Evolutionary conservation across 2,797 vertebrate species (phyloP).

Genomic region (Hemitrygon akajei): DNA sequence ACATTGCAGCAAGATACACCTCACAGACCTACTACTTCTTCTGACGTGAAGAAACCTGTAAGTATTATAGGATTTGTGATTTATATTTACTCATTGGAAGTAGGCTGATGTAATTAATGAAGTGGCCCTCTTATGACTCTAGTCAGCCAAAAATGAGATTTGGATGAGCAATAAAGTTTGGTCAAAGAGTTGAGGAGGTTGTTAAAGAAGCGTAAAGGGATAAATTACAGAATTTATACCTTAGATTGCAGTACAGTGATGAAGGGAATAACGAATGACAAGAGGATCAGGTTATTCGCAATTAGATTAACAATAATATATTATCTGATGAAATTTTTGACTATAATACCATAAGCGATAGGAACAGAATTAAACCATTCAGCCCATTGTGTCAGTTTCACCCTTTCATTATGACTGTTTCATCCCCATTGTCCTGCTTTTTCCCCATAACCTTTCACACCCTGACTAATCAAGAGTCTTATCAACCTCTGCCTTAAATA

Average conservation of each 20-base stretch:
- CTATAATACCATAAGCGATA: too few species aligned
- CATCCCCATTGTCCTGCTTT: too few species aligned
- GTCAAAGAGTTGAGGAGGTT: not conserved
- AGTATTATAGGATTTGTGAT: conserved; percentile 35
- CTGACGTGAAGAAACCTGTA: conserved; percentile 62
- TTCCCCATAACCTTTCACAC: too few species aligned
- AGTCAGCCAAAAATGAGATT: not conserved
- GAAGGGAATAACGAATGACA: not conserved
- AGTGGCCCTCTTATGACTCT: not conserved
- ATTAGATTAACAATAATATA: too few species aligned
- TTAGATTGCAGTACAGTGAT: not conserved
- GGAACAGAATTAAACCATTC: too few species aligned
- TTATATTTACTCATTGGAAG: not conserved
- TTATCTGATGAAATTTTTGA: not conserved
- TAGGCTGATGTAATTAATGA: not conserved
- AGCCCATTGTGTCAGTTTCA: too few species aligned
- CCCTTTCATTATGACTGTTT: too few species aligned
- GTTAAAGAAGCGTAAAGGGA: not conserved
- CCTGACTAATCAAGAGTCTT: too few species aligned
- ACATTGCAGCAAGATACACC: conserved; percentile 50
- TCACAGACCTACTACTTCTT: conserved; percentile 37
- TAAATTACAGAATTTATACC: not conserved
- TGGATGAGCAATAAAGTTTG: not conserved
- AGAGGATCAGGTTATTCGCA: not conserved
- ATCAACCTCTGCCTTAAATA: too few species aligned